Conservation (phyloP, 2,113 vertebrate genomes). For the Vireo altiloquus region DNA sequence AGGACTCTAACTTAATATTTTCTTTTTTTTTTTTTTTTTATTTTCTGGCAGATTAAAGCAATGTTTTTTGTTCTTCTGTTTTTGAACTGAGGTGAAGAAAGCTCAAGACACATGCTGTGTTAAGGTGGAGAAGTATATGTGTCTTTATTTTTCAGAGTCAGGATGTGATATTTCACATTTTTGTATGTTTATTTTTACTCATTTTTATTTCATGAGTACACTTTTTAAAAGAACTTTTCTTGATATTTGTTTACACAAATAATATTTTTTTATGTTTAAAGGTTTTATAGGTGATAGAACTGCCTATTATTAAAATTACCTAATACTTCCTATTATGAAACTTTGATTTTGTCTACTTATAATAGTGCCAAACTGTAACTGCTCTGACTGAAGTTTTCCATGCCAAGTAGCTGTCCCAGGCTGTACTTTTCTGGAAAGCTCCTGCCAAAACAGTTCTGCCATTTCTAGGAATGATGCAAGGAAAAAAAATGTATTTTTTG, state of each 20-base stretch:
- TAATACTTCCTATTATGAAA: conserved; percentile 63
- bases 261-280: conserved; percentile 49
- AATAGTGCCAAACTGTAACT: conserved; percentile 44
- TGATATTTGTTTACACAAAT: conserved; percentile 35
- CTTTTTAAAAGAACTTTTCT: conserved; percentile 14
- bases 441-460: neutral
- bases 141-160: conserved; percentile 24
- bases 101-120: conserved; percentile 21
- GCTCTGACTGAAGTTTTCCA: conserved; percentile 26
- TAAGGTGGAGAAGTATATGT: conserved; percentile 22
- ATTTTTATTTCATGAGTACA: conserved; percentile 4
- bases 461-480: conserved; percentile 53
- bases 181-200: conserved; percentile 23
- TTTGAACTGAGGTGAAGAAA: conserved; percentile 26
- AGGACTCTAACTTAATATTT: neutral
- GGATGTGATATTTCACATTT: conserved; percentile 41
- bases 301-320: conserved; percentile 55
- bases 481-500: neutral
- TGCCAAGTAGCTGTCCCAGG: conserved; percentile 39
- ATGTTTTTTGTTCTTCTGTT: conserved; percentile 30
- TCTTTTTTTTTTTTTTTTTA: neutral
- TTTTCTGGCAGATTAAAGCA: neutral
- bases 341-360: conserved; percentile 17
- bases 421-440: conserved; percentile 34
- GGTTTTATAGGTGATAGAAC: conserved; percentile 47